Evolutionary conservation across 2,888 invertebrate species (phyloP), one percentile per base, ranked within the genome.

Genomic region (Morpho deidamia): DNA sequence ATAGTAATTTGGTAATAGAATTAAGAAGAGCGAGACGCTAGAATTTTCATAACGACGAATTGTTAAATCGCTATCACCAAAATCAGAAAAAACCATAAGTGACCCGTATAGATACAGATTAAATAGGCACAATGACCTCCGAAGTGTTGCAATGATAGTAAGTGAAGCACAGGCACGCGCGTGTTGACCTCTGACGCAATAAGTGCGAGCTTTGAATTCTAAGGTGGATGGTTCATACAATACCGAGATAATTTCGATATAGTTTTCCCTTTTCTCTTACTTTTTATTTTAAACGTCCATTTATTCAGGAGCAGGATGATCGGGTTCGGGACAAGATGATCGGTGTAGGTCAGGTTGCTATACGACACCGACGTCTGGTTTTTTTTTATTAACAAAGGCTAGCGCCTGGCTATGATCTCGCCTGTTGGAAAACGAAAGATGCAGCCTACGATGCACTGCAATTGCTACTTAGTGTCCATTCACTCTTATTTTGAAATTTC

Each of bases 161-260:
- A 52, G 65, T 61, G 74, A 73, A 69, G 76, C 67, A 70, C 61
- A 68, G 66, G 66, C 87, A 87, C 83, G 85, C 72, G 69, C 79
- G 60, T 51, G 44, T 67, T 85, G 84, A 86, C 87, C 86, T 83
- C 83, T 88, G 87, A 87, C 71, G 86, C 85, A 87, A 87, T 57
- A 39, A 41, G 44, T 49, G 41, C 54, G 54, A 64, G 57, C 58
- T 48, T 63, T 65, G 72, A 70, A 79, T 83, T 76, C 69, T 72
- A 74, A 73, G 77, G 44, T 58, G 64, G 58, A 60, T 53, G 54
- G 47, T 45, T 51, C 56, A 72, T 71, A 53, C 68, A 55, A n/a
- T 33, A 63, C 0, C 14, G 63, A 65, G 60, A 61, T 71, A 78
- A 8, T 11, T 11, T 11, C 10, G n/a, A n/a, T n/a, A n/a, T n/a